Evolutionary conservation across 2,113 vertebrate genomes (phyloP).

Genomic region (Cynocephalus volans): DNA sequence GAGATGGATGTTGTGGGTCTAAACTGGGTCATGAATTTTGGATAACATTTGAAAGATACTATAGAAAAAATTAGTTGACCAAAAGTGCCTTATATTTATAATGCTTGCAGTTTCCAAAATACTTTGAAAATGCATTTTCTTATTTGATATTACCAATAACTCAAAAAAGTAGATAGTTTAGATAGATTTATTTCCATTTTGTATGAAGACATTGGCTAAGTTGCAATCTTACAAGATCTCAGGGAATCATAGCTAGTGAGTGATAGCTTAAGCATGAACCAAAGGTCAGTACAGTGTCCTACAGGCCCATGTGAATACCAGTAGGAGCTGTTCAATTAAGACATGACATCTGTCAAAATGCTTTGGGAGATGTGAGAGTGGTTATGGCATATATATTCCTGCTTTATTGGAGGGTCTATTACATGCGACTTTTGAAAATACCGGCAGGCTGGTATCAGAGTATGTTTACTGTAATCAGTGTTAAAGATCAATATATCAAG

Average conservation of each 20-base stretch:
- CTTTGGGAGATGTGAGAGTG: background rate
- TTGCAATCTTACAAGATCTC: background rate
- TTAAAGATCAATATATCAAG: background rate
- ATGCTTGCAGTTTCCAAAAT: constrained; percentile 29
- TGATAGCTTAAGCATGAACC: background rate
- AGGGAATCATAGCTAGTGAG: background rate
- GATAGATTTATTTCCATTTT: constrained; percentile 33
- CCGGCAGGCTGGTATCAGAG: background rate
- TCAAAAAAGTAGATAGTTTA: constrained; percentile 23
- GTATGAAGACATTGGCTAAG: background rate
- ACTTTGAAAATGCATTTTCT: constrained; percentile 14
- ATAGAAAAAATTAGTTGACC: background rate
- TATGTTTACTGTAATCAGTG: background rate
- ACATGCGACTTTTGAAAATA: background rate
- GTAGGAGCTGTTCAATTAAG: constrained; percentile 38
- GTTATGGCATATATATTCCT: background rate
- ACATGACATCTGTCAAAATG: background rate
- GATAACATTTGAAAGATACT: background rate
- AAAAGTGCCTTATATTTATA: constrained; percentile 29
- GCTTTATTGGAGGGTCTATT: background rate
- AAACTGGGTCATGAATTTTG: background rate
- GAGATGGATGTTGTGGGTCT: background rate
- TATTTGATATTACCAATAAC: constrained; percentile 8
- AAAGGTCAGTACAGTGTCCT: background rate
- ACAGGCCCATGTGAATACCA: background rate